phyloP scores from a whole-genome alignment of 2,797 vertebrate genomes.

The Brotula barbata region DNA sequence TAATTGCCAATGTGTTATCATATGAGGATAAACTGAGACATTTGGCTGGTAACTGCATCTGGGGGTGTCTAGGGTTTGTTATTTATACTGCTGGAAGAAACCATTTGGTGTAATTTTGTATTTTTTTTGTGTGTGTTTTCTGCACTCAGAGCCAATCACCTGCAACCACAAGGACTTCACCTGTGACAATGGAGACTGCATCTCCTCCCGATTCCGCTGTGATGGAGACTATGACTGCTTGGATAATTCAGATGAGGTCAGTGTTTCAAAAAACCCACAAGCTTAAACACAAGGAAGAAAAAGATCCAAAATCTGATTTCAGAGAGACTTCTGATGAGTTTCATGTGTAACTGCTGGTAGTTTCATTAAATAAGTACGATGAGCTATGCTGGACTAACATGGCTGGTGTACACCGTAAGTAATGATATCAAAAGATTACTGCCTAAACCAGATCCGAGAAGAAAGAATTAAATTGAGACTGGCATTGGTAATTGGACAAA shows the following conservation, averaged over 20 bases:
- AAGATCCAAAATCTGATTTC: too few species aligned
- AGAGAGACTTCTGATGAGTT: too few species aligned
- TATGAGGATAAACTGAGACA: conserved; percentile 30
- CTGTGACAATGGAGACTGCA: conserved; percentile 94
- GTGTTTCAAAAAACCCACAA: conserved; percentile 44
- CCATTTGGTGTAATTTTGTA: conserved; percentile 9
- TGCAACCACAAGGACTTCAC: conserved; percentile 95
- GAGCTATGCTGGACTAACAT: too few species aligned
- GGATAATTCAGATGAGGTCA: conserved; percentile 96
- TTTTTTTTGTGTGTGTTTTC: conserved; percentile 19
- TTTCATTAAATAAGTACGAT: too few species aligned
- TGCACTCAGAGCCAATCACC: conserved; percentile 87
- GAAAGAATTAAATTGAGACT: not conserved
- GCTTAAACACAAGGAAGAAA: conserved; percentile 10
- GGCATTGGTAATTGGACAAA: not conserved
- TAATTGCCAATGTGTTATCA: conserved; percentile 51
- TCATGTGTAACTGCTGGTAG: too few species aligned
- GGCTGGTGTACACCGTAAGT: too few species aligned
- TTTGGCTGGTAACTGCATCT: conserved; percentile 27
- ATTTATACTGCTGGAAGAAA: conserved; percentile 5
- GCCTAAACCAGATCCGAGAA: too few species aligned
- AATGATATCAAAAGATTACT: too few species aligned
- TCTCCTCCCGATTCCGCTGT: conserved; percentile 94
- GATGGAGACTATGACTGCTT: conserved; percentile 97
- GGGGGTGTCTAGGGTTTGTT: conserved; percentile 32